Percentiles rank a stretch among this genome's conserved stretches.
Conservation (phyloP, 1,140 invertebrate genomes). For the Calliopsis andreniformis region DNA sequence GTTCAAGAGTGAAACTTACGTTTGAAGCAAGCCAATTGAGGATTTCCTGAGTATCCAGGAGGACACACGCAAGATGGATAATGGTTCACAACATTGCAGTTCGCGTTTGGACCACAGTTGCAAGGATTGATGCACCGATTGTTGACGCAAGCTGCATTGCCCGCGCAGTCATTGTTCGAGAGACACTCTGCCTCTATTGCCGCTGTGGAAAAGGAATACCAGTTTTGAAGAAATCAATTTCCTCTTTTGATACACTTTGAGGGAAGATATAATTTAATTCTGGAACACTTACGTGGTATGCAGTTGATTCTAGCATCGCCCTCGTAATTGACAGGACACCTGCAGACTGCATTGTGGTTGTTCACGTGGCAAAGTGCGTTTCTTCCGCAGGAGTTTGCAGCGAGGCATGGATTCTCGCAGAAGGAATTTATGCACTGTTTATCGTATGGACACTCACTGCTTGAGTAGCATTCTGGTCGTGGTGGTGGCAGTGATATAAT, state of each 20-base stretch:
- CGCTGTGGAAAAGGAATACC: slow-evolving; percentile 69
- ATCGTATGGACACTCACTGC: slow-evolving; percentile 89
- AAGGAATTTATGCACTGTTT: slow-evolving; percentile 88
- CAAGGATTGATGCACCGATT: slow-evolving; percentile 90
- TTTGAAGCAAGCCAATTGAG: slow-evolving; percentile 89
- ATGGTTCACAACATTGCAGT: slow-evolving; percentile 90
- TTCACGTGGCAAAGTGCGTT: slow-evolving; percentile 90
- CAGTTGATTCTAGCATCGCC: slow-evolving; percentile 89
- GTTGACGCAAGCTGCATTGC: slow-evolving; percentile 91
- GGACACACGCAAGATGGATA: slow-evolving; percentile 91
- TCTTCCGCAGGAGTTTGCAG: slow-evolving; percentile 86
- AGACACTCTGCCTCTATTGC: slow-evolving; percentile 86
- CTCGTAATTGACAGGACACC: slow-evolving; percentile 88
- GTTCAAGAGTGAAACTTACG: slow-evolving; percentile 76
- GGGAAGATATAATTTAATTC: background rate
- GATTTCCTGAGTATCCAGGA: slow-evolving; percentile 90
- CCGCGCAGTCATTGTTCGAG: slow-evolving; percentile 89
- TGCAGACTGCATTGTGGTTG: slow-evolving; percentile 88
- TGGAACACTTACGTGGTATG: slow-evolving; percentile 85
- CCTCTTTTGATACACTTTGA: background rate
- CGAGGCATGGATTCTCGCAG: slow-evolving; percentile 90
- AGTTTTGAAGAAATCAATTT: background rate
- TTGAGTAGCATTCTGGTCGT: slow-evolving; percentile 87
- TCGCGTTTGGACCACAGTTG: slow-evolving; percentile 90
- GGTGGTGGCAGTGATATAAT: slow-evolving; percentile 78